Conservation (phyloP, 2,888 invertebrate genomes). For the Orthosia incerta region DNA sequence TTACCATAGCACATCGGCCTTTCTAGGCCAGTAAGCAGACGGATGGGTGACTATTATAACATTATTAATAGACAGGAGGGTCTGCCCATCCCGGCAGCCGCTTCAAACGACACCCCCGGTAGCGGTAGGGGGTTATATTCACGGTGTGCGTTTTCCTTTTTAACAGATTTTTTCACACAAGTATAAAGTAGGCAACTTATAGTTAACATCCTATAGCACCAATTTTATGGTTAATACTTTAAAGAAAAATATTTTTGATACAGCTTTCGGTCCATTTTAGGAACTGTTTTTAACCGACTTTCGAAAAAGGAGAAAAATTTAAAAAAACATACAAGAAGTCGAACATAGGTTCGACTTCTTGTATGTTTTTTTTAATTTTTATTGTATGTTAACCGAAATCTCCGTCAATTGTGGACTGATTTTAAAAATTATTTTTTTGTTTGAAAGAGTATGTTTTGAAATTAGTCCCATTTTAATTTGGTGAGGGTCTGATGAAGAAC, state of each 20-base stretch:
- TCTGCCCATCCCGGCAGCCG: slow-evolving; percentile 50
- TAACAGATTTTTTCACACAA: not conserved
- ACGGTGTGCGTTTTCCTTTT: slow-evolving; percentile 14
- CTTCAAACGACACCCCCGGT: slow-evolving; percentile 30
- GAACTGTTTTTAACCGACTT: no score
- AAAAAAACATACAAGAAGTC: no score
- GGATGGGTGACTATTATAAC: slow-evolving; percentile 15
- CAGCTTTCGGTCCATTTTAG: no score
- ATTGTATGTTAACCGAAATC: no score
- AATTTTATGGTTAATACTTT: not conserved
- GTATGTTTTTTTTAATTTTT: no score
- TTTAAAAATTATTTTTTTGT: no score
- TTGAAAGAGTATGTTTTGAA: no score
- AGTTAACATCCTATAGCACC: not conserved
- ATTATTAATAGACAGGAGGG: slow-evolving; percentile 49
- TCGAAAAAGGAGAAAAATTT: no score
- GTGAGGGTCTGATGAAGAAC: no score
- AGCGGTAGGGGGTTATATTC: slow-evolving; percentile 22
- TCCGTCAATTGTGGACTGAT: no score
- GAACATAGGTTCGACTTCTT: no score
- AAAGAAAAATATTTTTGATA: not conserved
- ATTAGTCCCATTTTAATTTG: no score
- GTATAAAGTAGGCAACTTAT: not conserved
- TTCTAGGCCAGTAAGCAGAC: slow-evolving; percentile 42
- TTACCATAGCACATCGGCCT: slow-evolving; percentile 6